phyloP scores from a whole-genome alignment of 2,113 vertebrate genomes.

The Bettongia penicillata region DNA sequence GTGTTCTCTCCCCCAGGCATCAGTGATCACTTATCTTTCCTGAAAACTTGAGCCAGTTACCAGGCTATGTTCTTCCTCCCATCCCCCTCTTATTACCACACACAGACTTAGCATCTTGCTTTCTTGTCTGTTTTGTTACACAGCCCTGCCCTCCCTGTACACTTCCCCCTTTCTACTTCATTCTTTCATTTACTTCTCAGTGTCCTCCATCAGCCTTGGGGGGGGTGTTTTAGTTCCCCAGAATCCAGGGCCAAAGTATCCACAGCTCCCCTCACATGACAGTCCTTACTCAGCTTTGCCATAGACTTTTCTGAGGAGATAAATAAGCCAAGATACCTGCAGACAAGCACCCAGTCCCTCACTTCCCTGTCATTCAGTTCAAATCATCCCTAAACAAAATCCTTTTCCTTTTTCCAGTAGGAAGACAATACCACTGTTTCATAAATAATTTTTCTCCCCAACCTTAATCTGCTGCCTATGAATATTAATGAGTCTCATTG shows the following conservation, averaged over 20 bases:
- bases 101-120: not conserved
- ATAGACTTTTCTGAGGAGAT: conserved; percentile 47
- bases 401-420: conserved; percentile 45
- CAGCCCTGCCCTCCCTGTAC: not conserved
- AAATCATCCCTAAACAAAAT: conserved; percentile 62
- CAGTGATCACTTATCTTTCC: not conserved
- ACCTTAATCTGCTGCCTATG: conserved; percentile 71
- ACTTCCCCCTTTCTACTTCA: not conserved
- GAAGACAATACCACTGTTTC: conserved; percentile 60
- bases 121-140: conserved; percentile 32
- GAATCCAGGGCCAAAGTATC: not conserved
- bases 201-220: not conserved
- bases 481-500: conserved; percentile 72
- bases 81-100: not conserved
- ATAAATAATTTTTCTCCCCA: conserved; percentile 63
- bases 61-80: not conserved
- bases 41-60: not conserved
- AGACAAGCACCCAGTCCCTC: conserved; percentile 47
- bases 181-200: conserved; percentile 10
- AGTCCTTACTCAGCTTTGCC: conserved; percentile 22
- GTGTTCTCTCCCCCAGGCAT: not conserved
- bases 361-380: conserved; percentile 15
- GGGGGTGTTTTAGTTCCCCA: not conserved
- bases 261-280: not conserved
- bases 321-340: conserved; percentile 56